Evolutionary conservation across 2,797 vertebrate species (phyloP).

Genomic region (Leptodactylus fallax): DNA sequence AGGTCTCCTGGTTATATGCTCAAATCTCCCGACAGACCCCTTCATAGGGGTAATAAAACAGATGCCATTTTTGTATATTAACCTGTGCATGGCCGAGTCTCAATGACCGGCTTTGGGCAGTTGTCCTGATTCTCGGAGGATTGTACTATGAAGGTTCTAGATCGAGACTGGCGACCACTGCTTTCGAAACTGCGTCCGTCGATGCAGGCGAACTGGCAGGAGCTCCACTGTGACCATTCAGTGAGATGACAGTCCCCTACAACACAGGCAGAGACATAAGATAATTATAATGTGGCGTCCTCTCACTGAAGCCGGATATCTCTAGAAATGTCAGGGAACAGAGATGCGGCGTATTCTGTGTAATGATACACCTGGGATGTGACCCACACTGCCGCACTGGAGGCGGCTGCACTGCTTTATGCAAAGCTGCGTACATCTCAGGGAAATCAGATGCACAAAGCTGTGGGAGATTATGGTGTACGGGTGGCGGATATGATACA

Average conservation of each 20-base stretch:
- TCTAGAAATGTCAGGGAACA: conserved; percentile 15
- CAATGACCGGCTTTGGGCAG: conserved; percentile 88
- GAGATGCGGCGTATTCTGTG: background rate
- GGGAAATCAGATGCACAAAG: background rate
- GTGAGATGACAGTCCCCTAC: conserved; percentile 94
- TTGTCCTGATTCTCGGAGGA: conserved; percentile 85
- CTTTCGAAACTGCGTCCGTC: conserved; percentile 93
- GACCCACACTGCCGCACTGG: background rate
- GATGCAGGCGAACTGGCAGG: conserved; percentile 92
- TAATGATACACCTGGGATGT: conserved; percentile 31
- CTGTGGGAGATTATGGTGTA: background rate
- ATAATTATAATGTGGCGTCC: background rate
- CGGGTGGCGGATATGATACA: background rate
- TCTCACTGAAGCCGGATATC: background rate
- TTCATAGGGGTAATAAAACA: too few relatives aligned
- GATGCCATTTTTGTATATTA: too few relatives aligned
- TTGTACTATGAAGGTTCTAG: conserved; percentile 87
- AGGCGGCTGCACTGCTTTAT: background rate
- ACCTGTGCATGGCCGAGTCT: conserved; percentile 94
- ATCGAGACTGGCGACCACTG: conserved; percentile 86
- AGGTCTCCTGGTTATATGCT: too few relatives aligned
- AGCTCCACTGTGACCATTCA: conserved; percentile 94
- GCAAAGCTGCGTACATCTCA: background rate
- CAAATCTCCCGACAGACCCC: too few relatives aligned
- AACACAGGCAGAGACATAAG: background rate